phyloP scores from a whole-genome alignment of 2,888 invertebrate genomes.

The Tridacna crocea region DNA sequence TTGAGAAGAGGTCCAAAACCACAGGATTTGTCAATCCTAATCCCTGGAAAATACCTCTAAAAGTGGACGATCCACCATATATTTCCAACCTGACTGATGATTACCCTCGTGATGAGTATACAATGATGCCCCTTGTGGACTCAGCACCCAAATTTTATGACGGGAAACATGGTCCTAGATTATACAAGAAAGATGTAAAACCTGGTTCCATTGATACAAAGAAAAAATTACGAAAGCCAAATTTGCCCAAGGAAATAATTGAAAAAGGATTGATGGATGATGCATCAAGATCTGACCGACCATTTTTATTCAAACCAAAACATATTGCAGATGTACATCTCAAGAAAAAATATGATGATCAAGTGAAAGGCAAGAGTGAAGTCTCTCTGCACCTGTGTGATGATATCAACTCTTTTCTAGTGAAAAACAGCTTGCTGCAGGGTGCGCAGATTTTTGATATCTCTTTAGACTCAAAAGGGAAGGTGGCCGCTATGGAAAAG shows the following conservation, averaged over 20 bases:
- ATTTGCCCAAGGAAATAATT: conserved; percentile 75
- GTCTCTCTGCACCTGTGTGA: conserved; percentile 76
- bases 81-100: conserved; percentile 77
- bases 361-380: conserved; percentile 72
- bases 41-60: conserved; percentile 78
- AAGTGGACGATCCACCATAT: conserved; percentile 73
- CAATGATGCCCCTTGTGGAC: conserved; percentile 76
- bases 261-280: conserved; percentile 68
- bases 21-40: conserved; percentile 66
- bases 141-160: conserved; percentile 75
- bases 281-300: conserved; percentile 71
- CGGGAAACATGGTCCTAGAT: conserved; percentile 67
- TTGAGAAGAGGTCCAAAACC: conserved; percentile 47
- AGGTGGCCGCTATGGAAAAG: conserved; percentile 15
- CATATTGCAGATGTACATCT: conserved; percentile 80
- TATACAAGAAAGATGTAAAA: conserved; percentile 62
- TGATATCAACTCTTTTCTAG: conserved; percentile 75
- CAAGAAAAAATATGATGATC: conserved; percentile 76
- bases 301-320: conserved; percentile 79
- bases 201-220: conserved; percentile 56
- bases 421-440: conserved; percentile 69
- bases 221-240: conserved; percentile 68
- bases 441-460: conserved; percentile 46
- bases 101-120: conserved; percentile 82
- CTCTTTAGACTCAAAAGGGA: conserved; percentile 35